phyloP scores from a whole-genome alignment of 2,888 invertebrate species.

The Acanthosepion pharaonis region DNA sequence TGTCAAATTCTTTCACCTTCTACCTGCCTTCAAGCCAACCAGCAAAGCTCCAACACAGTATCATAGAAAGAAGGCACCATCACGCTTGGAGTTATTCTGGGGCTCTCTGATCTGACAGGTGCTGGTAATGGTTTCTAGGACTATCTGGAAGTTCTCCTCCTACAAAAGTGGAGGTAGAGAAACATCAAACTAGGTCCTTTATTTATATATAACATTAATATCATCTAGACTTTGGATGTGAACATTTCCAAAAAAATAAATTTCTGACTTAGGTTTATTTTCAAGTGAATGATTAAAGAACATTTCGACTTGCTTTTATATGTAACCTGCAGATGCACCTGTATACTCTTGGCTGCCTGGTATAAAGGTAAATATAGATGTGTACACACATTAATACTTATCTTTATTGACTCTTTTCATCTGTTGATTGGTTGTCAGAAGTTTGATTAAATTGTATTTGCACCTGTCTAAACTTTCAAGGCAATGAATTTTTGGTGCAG shows the following conservation, averaged over 20 bases:
- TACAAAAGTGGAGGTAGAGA: background rate
- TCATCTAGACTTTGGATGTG: background rate
- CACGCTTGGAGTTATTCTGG: background rate
- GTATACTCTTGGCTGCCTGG: background rate
- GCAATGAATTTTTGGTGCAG: background rate
- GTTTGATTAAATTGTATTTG: background rate
- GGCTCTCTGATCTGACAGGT: slow-evolving; percentile 15
- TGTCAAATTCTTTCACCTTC: background rate
- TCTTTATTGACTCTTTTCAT: background rate
- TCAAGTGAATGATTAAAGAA: background rate
- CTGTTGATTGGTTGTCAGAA: too few relatives aligned
- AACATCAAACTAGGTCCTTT: background rate
- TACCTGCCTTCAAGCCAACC: background rate
- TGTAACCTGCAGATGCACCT: too few relatives aligned
- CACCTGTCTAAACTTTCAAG: background rate
- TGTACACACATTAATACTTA: slow-evolving; percentile 5
- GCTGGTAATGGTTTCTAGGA: background rate
- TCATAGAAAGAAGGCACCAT: background rate
- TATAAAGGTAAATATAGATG: slow-evolving; percentile 16
- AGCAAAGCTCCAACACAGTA: background rate
- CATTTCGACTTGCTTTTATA: too few relatives aligned
- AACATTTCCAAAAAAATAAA: background rate
- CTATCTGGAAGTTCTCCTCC: background rate
- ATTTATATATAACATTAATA: background rate
- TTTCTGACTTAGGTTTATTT: background rate